Conservation (phyloP, 2,888 invertebrate species). For the Pycnomerus fuliginosus region DNA sequence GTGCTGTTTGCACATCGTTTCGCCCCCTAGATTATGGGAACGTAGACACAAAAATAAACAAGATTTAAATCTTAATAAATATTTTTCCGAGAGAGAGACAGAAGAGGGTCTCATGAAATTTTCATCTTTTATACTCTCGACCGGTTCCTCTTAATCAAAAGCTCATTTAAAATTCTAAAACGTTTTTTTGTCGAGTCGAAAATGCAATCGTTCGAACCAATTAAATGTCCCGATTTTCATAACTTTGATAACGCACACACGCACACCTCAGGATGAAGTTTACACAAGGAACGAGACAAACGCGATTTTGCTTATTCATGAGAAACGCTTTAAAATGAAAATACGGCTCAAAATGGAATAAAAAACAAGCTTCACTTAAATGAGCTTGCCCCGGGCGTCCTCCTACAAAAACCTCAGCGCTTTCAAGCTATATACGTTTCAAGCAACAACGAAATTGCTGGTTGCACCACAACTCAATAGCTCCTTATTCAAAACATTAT, state of each 20-base stretch:
- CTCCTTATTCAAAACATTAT: too few species aligned
- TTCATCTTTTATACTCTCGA: conserved; percentile 10
- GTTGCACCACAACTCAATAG: too few species aligned
- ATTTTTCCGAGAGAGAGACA: conserved; percentile 7
- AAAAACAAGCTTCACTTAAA: conserved; percentile 49
- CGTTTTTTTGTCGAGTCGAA: neutral
- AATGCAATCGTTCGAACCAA: neutral
- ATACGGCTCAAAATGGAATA: conserved; percentile 49
- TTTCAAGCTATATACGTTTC: too few species aligned
- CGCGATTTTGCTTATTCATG: conserved; percentile 49
- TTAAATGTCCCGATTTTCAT: too few species aligned
- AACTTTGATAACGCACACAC: too few species aligned
- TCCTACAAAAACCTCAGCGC: too few species aligned
- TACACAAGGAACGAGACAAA: too few species aligned
- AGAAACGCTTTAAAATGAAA: conserved; percentile 51
- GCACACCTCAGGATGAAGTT: too few species aligned
- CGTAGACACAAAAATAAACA: conserved; percentile 19
- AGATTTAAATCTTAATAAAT: conserved; percentile 23
- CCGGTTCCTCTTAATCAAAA: conserved; percentile 6
- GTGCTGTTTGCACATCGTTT: conserved; percentile 18
- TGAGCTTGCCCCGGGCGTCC: too few species aligned
- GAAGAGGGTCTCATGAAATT: conserved; percentile 10
- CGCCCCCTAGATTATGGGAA: too few species aligned
- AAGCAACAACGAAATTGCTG: too few species aligned
- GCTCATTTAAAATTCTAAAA: conserved; percentile 9